phyloP scores from a whole-genome alignment of 2,113 vertebrate genomes.

The Sardina pilchardus region DNA sequence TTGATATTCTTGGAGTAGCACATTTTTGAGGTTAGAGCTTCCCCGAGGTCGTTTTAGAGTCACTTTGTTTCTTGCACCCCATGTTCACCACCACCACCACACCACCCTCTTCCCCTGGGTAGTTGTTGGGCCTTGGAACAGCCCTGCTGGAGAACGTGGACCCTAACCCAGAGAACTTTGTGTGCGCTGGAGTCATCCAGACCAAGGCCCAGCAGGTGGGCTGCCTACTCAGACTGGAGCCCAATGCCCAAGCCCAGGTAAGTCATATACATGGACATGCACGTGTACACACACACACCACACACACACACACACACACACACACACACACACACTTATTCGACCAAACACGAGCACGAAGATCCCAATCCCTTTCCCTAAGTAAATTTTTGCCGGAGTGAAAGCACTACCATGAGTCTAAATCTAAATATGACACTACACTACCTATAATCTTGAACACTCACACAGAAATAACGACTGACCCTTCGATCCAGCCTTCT shows the following conservation, averaged over 20 bases:
- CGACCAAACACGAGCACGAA: neutral
- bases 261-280: neutral
- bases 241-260: slow-evolving; percentile 90
- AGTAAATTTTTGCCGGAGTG: neutral
- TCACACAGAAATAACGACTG: neutral
- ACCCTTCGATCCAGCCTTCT: neutral
- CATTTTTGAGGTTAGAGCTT: no score
- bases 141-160: slow-evolving; percentile 89
- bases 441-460: neutral
- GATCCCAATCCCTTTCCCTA: neutral
- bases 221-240: slow-evolving; percentile 88
- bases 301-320: neutral
- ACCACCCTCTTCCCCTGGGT: neutral
- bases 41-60: neutral
- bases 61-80: neutral
- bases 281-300: neutral
- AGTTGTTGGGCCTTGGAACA: slow-evolving; percentile 86
- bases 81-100: neutral
- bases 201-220: slow-evolving; percentile 88
- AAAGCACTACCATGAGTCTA: neutral
- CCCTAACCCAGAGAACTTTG: slow-evolving; percentile 91
- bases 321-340: neutral
- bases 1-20: no score
- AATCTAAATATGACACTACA: no score
- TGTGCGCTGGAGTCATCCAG: slow-evolving; percentile 90